Evolutionary conservation across 2,888 invertebrate genomes (phyloP), one percentile per base, ranked within the genome.

Genomic region (Ariolimax columbianus): DNA sequence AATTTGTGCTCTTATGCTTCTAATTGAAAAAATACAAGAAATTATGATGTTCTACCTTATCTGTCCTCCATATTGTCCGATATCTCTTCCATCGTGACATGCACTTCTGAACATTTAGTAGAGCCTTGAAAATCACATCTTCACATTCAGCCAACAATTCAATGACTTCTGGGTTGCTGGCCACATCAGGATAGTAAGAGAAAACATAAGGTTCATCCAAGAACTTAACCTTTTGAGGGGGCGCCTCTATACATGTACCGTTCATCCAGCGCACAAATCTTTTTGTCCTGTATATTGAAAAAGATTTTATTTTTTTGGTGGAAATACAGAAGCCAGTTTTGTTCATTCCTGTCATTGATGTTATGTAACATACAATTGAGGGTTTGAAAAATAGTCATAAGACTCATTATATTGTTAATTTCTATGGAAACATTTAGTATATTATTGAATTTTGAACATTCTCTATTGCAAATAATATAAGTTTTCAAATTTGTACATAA

Each of bases 181-280:
- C 94, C 0, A 97, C 95, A 88, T 98, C 97, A 88, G 97, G 96
- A 90, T 96, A 97, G 94, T 96, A 97, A 0, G 96, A 96, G 93
- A 96, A 97, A 0, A 95, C 94, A 88, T 96, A 95, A 85, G 95
- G 95, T 63, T 95, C 95, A 89, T 95, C 96, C 78, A 95, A 95
- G 1, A 95, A 95, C 0, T 94, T 94, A 17, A 95, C 93, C 88
- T 94, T 94, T 84, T 96, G 95, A 0, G 96, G 96, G 1, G 96
- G 95, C 86, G 97, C 97, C 40, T 96, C 95, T 0, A 97, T 91
- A 90, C 97, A 98, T 0, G 96, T 96, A 23, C 96, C 96, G 89
- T 96, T 95, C 96, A 97, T 96, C 98, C 98, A 98, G 11, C 98
- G 96, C 0, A 96, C 95, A 90, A 97, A 97, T 0, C 95, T 93